Evolutionary conservation across 1,140 invertebrate genomes (phyloP).

Genomic region (Anoplophora glabripennis): DNA sequence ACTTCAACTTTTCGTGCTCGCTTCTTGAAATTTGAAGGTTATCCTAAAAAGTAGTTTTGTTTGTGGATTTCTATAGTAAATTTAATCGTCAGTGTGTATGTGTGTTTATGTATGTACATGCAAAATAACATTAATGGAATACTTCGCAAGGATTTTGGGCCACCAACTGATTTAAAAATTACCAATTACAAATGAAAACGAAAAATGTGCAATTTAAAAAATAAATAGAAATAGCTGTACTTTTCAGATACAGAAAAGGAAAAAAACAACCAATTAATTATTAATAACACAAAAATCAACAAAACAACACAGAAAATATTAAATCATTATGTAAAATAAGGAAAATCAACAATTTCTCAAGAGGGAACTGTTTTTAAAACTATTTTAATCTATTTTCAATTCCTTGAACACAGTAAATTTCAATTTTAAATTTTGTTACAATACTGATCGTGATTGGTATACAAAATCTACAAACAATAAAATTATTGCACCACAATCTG

Average conservation of each 20-base stretch:
- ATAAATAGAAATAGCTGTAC: not conserved
- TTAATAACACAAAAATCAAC: too few relatives aligned
- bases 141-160: constrained; percentile 19
- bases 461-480: too few relatives aligned
- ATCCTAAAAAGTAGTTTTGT: constrained; percentile 50
- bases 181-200: not conserved
- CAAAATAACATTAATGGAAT: constrained; percentile 8
- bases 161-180: constrained; percentile 17
- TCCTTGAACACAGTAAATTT: too few relatives aligned
- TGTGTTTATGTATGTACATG: constrained; percentile 12
- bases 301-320: too few relatives aligned
- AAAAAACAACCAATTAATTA: too few relatives aligned
- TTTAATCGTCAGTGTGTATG: not conserved
- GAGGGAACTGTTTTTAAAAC: too few relatives aligned
- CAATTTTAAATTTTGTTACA: too few relatives aligned
- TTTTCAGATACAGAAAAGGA: constrained; percentile 4
- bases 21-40: constrained; percentile 56
- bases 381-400: too few relatives aligned
- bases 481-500: too few relatives aligned
- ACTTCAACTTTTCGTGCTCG: constrained; percentile 55
- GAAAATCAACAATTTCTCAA: too few relatives aligned
- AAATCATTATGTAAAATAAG: too few relatives aligned
- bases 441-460: too few relatives aligned
- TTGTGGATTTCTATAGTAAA: not conserved
- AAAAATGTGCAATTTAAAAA: constrained; percentile 8